Base-by-base conservation (phyloP, 2,113 vertebrate genomes). In the Aegithalos caudatus region DNA sequence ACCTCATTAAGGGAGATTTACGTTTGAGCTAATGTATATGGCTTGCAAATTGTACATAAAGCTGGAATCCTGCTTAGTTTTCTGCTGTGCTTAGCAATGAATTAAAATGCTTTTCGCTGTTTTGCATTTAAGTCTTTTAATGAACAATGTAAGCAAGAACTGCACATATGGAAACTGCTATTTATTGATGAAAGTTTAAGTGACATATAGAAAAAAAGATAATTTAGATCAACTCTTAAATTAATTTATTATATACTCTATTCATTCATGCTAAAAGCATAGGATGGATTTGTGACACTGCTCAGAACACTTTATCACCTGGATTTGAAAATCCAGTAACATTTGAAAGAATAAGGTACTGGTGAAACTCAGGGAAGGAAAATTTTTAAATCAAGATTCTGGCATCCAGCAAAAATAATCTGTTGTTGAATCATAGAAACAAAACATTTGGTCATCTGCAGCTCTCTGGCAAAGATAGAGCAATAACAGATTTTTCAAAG, bases 1-100 rank as follows among this genome's bases (percentile, higher is more conserved):
- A 87, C 44, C 72, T 96, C 94, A 81, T 96, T 96, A 88, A 65
- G 29, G 40, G 86, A 96, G 65, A 97, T 95, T 96, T 96, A 96
- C 1, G 0, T 94, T n/a, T 76, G 4, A 86, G 80, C 65, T 83
- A 81, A 79, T 8, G 8, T 54, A 76, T 77, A 61, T 29, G 67
- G 58, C 67, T 86, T 93, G 80, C 40, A 96, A 93, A 90, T 78
- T 67, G 60, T 93, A 40, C 88, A 86, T 81, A 88, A 88, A 86
- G 44, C 81, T 84, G 93, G 82, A 86, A 92, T 96, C 88, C 80
- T 91, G 81, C 82, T 93, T 91, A 57, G 76, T 78, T 96, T 94
- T 96, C 90, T 93, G 90, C 88, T 95, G 80, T 78, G 80, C 40
- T 92, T 94, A 86, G 64, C 82, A 94, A 65, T 81, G 88, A 96